Base-by-base conservation (phyloP, 2,888 invertebrate species). In the Carpatolechia fugitivella region DNA sequence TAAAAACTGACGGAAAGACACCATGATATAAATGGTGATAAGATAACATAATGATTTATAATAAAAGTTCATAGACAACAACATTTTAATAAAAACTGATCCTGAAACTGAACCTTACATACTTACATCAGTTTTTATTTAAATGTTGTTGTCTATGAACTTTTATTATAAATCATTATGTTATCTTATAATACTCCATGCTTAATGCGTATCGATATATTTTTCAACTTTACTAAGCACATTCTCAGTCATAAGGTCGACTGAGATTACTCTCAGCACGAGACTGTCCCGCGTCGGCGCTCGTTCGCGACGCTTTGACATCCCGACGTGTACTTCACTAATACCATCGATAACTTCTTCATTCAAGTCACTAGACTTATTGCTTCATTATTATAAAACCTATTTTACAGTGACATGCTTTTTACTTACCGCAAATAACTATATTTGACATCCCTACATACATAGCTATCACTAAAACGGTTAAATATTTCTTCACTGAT, bases 301-400 rank as follows among this genome's bases (percentile, higher is more conserved):
- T 87, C 86, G 85, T 85, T 83, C 85, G 87, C 89, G 87, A 85
- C 86, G 88, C 89, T 90, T 88, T 90, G 90, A 90, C 90, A 89
- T 83, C 87, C 89, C 86, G 88, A 85, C 85, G 71, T 72, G n/a
- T 38, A 69, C 69, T 74, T 63, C 59, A 63, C 64, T 64, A 65
- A 51, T 57, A 53, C 59, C 60, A 65, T 58, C 16, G 36, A 54
- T 24, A 51, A 5, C 40, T 31, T 30, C 64, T 68, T 59, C 14
- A 33, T 6, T 3, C 1, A 11, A 11, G 14, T 5, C 48, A 13
- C 16, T 4, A 31, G 8, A 49, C 20, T 35, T 35, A 13, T 49
- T 18, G 33, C 16, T 18, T 4, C 10, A 11, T 16, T 1, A 16
- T 8, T 14, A 35, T 33, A 49, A 5, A 50, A 52, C 52, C 54